A percentile compares a stretch with the other conserved stretches of the same genome.
Conservation (phyloP, 2,113 vertebrate genomes). For the Perca schrenkii region DNA sequence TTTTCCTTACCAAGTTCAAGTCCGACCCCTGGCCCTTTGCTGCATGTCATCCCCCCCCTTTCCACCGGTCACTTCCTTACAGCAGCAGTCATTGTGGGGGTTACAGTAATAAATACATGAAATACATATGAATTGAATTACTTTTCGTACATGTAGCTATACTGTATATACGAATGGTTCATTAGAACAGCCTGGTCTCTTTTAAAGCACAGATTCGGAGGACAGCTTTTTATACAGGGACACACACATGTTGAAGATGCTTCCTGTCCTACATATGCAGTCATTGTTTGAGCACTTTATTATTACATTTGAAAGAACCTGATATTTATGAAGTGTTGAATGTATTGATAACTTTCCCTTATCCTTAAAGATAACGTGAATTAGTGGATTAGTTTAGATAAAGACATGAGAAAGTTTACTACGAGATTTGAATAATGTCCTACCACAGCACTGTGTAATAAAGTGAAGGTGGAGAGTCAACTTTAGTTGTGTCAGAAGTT, state of each 20-base stretch:
- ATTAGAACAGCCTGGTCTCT: no score
- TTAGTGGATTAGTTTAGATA: background rate
- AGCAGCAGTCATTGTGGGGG: no score
- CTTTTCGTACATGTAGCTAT: no score
- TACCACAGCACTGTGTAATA: background rate
- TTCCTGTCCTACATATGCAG: background rate
- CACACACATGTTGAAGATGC: background rate
- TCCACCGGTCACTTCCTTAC: no score
- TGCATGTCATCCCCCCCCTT: no score
- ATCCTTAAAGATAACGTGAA: background rate
- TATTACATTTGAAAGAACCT: background rate
- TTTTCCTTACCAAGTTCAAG: no score
- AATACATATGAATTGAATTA: no score
- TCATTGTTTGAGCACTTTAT: constrained; percentile 4
- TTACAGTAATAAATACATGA: no score
- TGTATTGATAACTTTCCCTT: background rate
- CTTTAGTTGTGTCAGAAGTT: constrained; percentile 8
- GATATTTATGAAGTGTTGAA: background rate
- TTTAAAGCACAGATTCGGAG: background rate
- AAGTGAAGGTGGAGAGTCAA: constrained; percentile 5
- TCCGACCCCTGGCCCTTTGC: no score
- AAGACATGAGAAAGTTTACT: constrained; percentile 1
- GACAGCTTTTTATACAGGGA: background rate
- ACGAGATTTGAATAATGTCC: background rate
- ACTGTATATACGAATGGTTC: no score